Evolutionary conservation across 2,113 vertebrate species (phyloP).

Genomic region (Psephotus haematonotus): DNA sequence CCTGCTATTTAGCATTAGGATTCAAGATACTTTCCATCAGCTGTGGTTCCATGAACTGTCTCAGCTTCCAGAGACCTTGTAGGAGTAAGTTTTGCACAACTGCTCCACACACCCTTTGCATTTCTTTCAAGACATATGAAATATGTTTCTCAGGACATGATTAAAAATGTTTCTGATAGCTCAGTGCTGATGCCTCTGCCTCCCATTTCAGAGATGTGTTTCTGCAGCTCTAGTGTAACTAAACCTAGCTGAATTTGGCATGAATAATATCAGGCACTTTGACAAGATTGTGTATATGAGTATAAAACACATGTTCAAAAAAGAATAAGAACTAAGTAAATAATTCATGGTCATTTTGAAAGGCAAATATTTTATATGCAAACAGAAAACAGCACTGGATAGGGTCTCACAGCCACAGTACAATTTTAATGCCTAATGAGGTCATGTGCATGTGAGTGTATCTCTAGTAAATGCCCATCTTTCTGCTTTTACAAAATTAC

Average conservation of each 20-base stretch:
- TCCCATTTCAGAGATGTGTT: not conserved
- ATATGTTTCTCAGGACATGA: not conserved
- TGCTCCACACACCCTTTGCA: not conserved
- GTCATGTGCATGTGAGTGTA: not conserved
- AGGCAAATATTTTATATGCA: not conserved
- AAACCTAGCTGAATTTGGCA: not conserved
- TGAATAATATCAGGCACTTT: not conserved
- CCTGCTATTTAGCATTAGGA: not conserved
- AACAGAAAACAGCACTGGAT: not conserved
- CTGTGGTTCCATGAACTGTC: not conserved
- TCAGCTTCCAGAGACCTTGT: not conserved
- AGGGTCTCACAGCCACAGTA: not conserved
- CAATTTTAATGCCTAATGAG: not conserved
- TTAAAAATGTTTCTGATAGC: not conserved
- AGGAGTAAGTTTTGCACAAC: fast-evolving
- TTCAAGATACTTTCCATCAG: not conserved
- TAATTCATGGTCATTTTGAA: not conserved
- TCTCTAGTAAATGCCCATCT: not conserved
- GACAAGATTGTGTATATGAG: not conserved
- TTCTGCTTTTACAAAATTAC: not conserved
- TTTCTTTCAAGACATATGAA: not conserved
- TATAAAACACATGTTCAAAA: not conserved
- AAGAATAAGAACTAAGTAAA: not conserved
- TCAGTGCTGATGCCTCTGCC: not conserved
- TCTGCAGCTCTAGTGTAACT: not conserved